These are phyloP conservation scores for Agrochola lychnidis DNA, from an alignment of 2,888 invertebrate genomes.

Conservation along the genomic window DNA sequence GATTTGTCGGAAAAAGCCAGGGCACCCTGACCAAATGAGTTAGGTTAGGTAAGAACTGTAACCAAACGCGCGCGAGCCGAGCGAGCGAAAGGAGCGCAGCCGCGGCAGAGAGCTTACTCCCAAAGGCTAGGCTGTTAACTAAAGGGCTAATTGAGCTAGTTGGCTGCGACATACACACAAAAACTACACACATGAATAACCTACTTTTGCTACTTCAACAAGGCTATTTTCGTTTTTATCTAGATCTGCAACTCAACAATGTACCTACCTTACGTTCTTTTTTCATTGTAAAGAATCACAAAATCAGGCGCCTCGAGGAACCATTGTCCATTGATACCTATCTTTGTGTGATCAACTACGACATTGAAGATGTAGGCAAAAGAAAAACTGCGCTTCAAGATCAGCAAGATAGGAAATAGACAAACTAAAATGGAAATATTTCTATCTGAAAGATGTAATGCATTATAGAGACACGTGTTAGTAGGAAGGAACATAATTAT, in stretches of 20 bases:
- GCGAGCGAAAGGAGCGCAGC: too few relatives aligned
- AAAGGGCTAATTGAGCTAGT: too few relatives aligned
- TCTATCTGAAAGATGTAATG: constrained; percentile 34
- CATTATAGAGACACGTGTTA: constrained; percentile 52
- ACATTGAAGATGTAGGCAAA: constrained; percentile 4
- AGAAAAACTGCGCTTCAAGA: constrained; percentile 40
- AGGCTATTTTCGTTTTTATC: constrained; percentile 43
- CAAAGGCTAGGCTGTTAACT: too few relatives aligned
- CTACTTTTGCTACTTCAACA: not conserved
- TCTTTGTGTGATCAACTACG: constrained; percentile 4
- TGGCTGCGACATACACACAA: not conserved
- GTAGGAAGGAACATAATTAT: constrained; percentile 41
- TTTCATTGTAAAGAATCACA: constrained; percentile 12
- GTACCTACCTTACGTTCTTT: constrained; percentile 17
- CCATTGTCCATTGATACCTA: not conserved
- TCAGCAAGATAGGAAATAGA: constrained; percentile 44
- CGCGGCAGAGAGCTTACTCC: too few relatives aligned
- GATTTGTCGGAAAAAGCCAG: too few relatives aligned
- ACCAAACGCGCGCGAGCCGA: too few relatives aligned
- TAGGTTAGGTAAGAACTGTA: too few relatives aligned
- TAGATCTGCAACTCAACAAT: constrained; percentile 33
- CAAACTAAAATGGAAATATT: constrained; percentile 16
- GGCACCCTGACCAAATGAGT: too few relatives aligned
- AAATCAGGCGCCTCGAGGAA: not conserved
- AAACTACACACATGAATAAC: constrained; percentile 11